These are phyloP conservation scores for Aphidius colemani DNA, from an alignment of 2,888 invertebrate genomes.

Conservation along the genomic window DNA sequence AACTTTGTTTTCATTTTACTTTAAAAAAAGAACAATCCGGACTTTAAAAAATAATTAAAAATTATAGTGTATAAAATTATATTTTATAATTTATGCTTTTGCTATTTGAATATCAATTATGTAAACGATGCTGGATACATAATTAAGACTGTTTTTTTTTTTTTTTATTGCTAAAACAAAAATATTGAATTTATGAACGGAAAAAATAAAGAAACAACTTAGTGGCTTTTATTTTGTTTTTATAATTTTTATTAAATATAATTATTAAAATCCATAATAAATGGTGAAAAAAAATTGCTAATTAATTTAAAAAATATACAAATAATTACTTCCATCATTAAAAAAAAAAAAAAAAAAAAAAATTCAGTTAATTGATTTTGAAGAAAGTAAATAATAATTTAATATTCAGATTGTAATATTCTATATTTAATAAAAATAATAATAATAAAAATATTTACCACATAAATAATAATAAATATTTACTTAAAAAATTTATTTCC, in stretches of 20 bases:
- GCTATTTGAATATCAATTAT: slow-evolving; percentile 49
- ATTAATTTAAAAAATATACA: neutral
- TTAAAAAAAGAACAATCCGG: neutral
- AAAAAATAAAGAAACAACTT: too few species aligned
- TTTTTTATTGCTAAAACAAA: slow-evolving; percentile 8
- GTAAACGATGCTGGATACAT: slow-evolving; percentile 49
- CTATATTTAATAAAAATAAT: too few species aligned
- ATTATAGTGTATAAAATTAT: slow-evolving; percentile 42
- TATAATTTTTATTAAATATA: neutral
- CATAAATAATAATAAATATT: too few species aligned
- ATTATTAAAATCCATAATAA: too few species aligned
- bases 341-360: neutral
- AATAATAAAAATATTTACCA: too few species aligned
- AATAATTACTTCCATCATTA: slow-evolving; percentile 5
- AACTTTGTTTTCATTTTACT: neutral
- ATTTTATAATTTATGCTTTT: too few species aligned
- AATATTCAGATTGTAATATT: too few species aligned
- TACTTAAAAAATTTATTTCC: too few species aligned
- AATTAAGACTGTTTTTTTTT: slow-evolving; percentile 47
- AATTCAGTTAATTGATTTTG: too few species aligned
- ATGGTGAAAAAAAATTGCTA: neutral
- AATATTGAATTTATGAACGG: too few species aligned
- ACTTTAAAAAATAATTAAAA: slow-evolving; percentile 25
- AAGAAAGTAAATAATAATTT: too few species aligned
- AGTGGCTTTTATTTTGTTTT: neutral